Base-by-base conservation (phyloP, 2,888 invertebrate genomes). In the Rapana venosa region DNA sequence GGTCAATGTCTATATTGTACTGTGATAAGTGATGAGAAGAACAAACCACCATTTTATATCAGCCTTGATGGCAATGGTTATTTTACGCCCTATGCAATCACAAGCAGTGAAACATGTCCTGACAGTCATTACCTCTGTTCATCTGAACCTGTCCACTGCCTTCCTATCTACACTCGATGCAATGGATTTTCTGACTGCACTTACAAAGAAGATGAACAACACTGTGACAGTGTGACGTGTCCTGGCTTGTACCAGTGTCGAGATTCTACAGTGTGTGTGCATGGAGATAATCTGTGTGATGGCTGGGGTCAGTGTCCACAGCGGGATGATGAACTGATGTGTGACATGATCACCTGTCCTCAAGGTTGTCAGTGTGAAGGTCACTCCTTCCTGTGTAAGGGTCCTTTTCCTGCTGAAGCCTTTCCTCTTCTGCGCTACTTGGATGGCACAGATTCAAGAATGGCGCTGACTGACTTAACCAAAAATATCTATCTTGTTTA, bases 211-310 rank as follows among this genome's bases (percentile, higher is more conserved):
- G 81, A 83, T 26, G 81, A 83, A 26, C 47, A 83, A 47, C 36
- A 83, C 81, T 83, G 81, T 47, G 47, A 36, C 11, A 22, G 26
- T 13, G 81, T 22, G 26, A 47, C 2, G 26, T 83, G 36, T 26
- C 22, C 36, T 26, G 47, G 81, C 22, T 83, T 47, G 5, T 83
- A 83, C 47, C 13, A 47, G 0, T 83, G 81, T 35, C 81, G 81
- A 83, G 81, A 4, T 83, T 83, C 81, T 26, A 5, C 5, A 26
- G 26, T 47, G 5, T 83, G 81, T 83, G 36, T 83, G 22, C 81
- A 47, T 83, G 81, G 47, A 83, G 81, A 83, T 83, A 36, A 83
- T 83, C 81, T 83, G 8, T 83, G 81, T 83, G 81, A 83, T 47
- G 81, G 81, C 47, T 83, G 36, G 36, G 26, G 81, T 26, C 81